Percentiles rank a stretch among this genome's conserved stretches.
Conservation (phyloP, 2,113 vertebrate genomes). For the Rhabdornis inornatus region DNA sequence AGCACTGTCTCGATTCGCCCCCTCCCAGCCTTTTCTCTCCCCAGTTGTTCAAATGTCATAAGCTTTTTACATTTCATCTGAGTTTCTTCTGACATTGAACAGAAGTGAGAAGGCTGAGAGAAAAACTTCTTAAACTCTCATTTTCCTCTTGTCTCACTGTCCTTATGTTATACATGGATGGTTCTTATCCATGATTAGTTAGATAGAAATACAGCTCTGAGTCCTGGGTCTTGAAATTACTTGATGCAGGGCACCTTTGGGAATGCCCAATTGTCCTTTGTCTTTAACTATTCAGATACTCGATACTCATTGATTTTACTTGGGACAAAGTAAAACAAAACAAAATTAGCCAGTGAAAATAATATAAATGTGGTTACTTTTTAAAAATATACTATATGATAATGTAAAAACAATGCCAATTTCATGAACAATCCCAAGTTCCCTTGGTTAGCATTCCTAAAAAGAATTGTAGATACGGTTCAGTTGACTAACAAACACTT, state of each 20-base stretch:
- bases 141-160: neutral
- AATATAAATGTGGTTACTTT: neutral
- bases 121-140: neutral
- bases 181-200: neutral
- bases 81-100: constrained; percentile 30
- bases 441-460: neutral
- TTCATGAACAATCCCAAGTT: neutral
- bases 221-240: neutral
- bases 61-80: constrained; percentile 32
- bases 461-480: neutral
- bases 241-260: neutral
- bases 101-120: constrained; percentile 10
- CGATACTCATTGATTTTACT: neutral
- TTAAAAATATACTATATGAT: neutral
- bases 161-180: neutral
- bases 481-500: neutral
- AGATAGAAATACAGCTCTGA: neutral
- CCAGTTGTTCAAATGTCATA: constrained; percentile 16
- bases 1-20: neutral
- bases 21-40: neutral
- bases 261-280: neutral
- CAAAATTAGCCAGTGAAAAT: neutral
- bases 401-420: neutral
- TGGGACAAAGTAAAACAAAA: neutral
- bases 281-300: neutral